Conservation (phyloP, 2,888 invertebrate species). For the Cosmia pyralina region DNA sequence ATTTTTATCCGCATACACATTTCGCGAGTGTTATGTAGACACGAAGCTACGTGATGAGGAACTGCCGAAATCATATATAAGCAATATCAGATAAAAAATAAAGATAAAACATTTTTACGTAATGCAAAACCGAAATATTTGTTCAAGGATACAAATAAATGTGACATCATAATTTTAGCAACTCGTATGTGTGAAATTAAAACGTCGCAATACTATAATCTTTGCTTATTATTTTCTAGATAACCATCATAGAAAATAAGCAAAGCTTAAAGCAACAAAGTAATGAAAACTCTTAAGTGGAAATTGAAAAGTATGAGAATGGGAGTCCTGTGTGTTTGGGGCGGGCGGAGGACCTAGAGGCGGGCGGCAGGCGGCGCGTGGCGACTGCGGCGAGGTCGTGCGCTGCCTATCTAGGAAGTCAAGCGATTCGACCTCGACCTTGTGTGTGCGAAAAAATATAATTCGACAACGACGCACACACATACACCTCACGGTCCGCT, state of each 20-base stretch:
- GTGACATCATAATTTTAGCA: constrained; percentile 50
- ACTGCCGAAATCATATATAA: constrained; percentile 73
- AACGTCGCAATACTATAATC: constrained; percentile 34
- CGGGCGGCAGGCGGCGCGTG: constrained; percentile 52
- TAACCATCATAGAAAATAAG: not conserved
- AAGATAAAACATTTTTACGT: constrained; percentile 66
- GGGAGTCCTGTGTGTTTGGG: constrained; percentile 23
- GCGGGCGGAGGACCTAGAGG: constrained; percentile 47
- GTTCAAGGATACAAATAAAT: constrained; percentile 52
- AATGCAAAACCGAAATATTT: constrained; percentile 49
- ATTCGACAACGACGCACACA: constrained; percentile 81
- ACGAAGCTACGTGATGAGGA: constrained; percentile 77
- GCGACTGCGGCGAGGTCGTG: constrained; percentile 70
- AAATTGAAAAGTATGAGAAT: constrained; percentile 14
- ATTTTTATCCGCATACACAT: constrained; percentile 88
- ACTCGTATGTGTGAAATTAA: constrained; percentile 25
- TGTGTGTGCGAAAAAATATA: constrained; percentile 86
- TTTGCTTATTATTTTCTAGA: not conserved
- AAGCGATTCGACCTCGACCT: constrained; percentile 88
- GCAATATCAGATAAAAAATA: constrained; percentile 72
- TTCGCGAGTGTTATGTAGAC: constrained; percentile 85
- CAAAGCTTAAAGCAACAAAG: not conserved
- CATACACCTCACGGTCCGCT: constrained; percentile 54
- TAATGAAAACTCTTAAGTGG: not conserved
- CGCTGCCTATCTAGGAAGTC: constrained; percentile 87